Base-by-base conservation (phyloP, 2,113 vertebrate species). In the Epinephelus fuscoguttatus region DNA sequence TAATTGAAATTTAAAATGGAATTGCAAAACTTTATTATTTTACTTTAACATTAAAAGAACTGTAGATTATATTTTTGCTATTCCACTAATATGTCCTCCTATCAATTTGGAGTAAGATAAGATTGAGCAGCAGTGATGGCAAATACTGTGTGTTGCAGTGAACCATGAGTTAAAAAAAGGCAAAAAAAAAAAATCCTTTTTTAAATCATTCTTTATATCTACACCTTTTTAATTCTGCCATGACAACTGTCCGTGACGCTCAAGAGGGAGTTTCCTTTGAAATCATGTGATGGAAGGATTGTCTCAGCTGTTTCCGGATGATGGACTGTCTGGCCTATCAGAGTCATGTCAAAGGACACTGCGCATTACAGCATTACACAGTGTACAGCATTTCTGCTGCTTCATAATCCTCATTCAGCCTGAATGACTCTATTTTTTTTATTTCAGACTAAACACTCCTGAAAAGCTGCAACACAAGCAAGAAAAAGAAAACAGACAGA, bases 341-440 rank as follows among this genome's bases (percentile, higher is more conserved):
- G 27, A 25, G 60, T 12, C 49, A 60, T 5, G 37, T 45, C 37
- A 69, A 78, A 68, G 66, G 70, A 78, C 74, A 27, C 25, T 4
- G 42, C 68, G 67, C 56, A 53, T 86, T 79, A 55, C 63, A 61
- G 70, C 57, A 21, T 2, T 62, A 70, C 74, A 73, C 13, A 27
- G 14, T 25, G 49, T 6, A 25, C 30, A 60, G 40, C 7, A 9
- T 49, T 62, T 61, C 67, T 27, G 33, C 61, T 56, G 37, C 23
- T 52, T 11, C 13, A 53, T 50, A 30, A 76, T 53, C 25, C 37
- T 61, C 37, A 67, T 61, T 71, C 49, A 62, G 60, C 60, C 67
- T n/a, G 3, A 17, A 6, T 2, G 23, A 55, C 47, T 30, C 45
- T 47, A 33, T 33, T 56, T 30, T 56, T 30, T 69, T 59, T 12